Evolutionary conservation across 2,113 vertebrate species (phyloP), one percentile per base, ranked within the genome.

Genomic region (Proteles cristata): DNA sequence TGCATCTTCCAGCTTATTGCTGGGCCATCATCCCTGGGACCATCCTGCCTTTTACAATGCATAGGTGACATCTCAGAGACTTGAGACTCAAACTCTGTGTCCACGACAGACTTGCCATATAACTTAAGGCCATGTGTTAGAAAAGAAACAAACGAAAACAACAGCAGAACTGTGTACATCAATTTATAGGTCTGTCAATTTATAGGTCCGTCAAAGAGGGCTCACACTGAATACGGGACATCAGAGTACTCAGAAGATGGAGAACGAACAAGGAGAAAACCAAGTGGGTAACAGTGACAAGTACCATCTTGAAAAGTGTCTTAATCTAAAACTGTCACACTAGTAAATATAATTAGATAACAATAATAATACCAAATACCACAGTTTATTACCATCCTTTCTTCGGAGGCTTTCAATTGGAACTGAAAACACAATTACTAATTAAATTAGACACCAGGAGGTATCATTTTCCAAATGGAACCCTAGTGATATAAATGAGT

Each of bases 401-500:
- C 96, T 95, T 96, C 71, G 4, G 90, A 97, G 82, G 94, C 94
- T 94, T 97, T 97, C 97, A 81, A 66, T 26, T 94, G 96, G 96
- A 98, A 98, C 79, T 35, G 93, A 97, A 97, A 97, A 93, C 92
- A 96, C 96, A 77, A 93, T 89, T 90, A 97, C 97, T 98, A 97
- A 97, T 98, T 98, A 97, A 97, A 97, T 97, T 88, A 93, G 97
- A 91, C 96, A 86, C 96, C 97, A 89, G 96, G 98, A 95, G 96
- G 97, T 58, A 81, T 76, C 96, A 55, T 93, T 96, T 97, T 91
- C 94, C 96, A 97, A 93, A 97, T 83, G 96, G 88, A 96, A 79
- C 95, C 92, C 93, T 83, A 82, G 92, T 88, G 97, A 96, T 85
- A 73, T 71, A 82, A 86, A 93, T 65, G 93, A 93, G 88, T 97